phyloP scores from a whole-genome alignment of 1,140 invertebrate species.

The Bombus picipes region DNA sequence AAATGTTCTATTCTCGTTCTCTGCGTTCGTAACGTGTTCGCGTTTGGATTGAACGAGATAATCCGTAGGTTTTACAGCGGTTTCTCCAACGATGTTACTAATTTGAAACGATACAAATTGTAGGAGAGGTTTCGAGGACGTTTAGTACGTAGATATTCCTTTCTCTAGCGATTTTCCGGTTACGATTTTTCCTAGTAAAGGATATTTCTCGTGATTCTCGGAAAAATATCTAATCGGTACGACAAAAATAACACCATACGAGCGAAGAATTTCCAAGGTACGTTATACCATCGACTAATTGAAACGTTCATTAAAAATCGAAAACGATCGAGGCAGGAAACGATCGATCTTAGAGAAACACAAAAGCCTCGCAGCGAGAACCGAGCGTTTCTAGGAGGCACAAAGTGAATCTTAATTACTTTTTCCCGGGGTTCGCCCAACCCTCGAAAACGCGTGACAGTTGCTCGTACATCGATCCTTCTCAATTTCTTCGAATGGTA shows the following conservation, averaged over 20 bases:
- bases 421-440: conserved; percentile 15
- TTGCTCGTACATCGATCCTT: conserved; percentile 21
- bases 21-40: too few relatives aligned
- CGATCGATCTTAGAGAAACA: not conserved
- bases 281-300: not conserved
- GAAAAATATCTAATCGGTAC: not conserved
- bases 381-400: not conserved
- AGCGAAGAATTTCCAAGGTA: not conserved
- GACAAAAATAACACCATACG: not conserved
- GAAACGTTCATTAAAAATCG: not conserved
- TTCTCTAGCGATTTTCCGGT: too few relatives aligned
- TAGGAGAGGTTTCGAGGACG: not conserved
- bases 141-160: not conserved
- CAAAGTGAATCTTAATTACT: conserved; percentile 48
- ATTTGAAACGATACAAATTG: rapidly evolving
- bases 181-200: too few relatives aligned
- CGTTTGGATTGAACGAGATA: too few relatives aligned
- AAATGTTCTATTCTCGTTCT: too few relatives aligned
- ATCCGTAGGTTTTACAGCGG: too few relatives aligned
- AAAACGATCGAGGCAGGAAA: conserved; percentile 4
- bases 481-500: conserved; percentile 35
- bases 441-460: not conserved
- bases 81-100: too few relatives aligned
- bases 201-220: not conserved
- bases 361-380: not conserved